Conservation (phyloP, 2,797 vertebrate species). For the Anguilla megastoma region DNA sequence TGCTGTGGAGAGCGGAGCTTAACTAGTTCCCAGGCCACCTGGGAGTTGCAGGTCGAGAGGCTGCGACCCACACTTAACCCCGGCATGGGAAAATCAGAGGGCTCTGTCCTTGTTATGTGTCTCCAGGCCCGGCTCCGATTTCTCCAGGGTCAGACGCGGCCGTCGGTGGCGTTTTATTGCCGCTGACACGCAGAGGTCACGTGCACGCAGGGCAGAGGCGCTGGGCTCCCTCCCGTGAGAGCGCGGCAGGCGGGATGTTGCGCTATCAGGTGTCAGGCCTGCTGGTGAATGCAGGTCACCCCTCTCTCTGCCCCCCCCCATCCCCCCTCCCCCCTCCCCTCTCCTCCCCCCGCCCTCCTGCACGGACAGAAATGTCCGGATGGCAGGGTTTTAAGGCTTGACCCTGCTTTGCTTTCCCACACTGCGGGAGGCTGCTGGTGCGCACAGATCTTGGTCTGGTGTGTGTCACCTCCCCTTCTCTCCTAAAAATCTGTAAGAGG, state of each 20-base stretch:
- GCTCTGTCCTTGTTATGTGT: neutral
- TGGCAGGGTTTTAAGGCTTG: slow-evolving; percentile 4
- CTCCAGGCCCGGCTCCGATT: neutral
- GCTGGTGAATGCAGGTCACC: neutral
- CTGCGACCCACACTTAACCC: slow-evolving; percentile 2
- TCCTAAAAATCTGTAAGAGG: neutral
- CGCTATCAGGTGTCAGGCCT: slow-evolving; percentile 2
- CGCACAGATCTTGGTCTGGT: neutral
- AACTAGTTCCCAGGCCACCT: neutral
- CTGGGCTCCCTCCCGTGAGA: neutral
- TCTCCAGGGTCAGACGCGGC: slow-evolving; percentile 11
- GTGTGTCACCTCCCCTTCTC: neutral
- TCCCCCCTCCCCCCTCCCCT: neutral
- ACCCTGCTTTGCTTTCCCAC: slow-evolving; percentile 7
- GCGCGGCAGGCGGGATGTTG: neutral
- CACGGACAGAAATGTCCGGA: neutral
- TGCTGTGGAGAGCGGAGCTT: neutral
- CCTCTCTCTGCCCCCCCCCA: neutral
- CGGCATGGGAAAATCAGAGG: neutral
- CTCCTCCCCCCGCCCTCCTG: neutral
- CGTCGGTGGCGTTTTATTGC: neutral
- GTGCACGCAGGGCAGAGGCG: neutral
- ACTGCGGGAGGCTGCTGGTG: neutral
- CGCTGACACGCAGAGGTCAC: neutral
- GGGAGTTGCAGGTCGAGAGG: neutral